These are phyloP conservation scores for Xyrauchen texanus DNA, from an alignment of 2,113 vertebrate species.

Conservation along the genomic window DNA sequence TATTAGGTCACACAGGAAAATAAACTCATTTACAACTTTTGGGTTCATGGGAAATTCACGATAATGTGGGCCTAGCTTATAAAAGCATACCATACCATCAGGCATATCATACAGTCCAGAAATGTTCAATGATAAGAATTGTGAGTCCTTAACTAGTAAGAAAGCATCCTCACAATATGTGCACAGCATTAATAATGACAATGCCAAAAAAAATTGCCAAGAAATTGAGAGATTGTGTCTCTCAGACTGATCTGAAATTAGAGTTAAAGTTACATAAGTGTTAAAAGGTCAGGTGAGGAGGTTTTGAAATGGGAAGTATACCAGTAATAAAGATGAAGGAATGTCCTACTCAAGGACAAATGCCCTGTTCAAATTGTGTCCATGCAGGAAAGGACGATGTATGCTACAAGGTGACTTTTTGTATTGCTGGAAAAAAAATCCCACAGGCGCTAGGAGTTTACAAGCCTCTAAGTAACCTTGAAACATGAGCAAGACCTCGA, in stretches of 20 bases:
- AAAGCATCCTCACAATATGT: not conserved
- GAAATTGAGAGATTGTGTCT: not conserved
- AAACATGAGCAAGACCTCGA: constrained; percentile 31
- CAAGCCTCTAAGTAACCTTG: constrained; percentile 45
- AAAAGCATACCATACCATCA: not conserved
- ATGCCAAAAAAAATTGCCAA: not conserved
- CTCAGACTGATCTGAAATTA: not conserved
- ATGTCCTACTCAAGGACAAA: constrained; percentile 7
- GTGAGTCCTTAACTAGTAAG: not conserved
- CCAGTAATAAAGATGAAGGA: no score
- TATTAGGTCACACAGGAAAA: not conserved
- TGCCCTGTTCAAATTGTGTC: constrained; percentile 5
- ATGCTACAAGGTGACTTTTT: constrained; percentile 55
- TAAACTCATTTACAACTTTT: constrained; percentile 2
- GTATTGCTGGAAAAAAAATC: constrained; percentile 42
- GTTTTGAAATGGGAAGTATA: constrained; percentile 1
- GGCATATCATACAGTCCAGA: not conserved
- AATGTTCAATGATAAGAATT: not conserved
- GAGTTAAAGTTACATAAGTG: constrained; percentile 1
- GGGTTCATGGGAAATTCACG: not conserved
- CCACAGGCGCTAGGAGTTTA: constrained; percentile 46
- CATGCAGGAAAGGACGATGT: constrained; percentile 30
- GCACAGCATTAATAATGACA: not conserved
- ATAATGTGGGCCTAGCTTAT: not conserved
- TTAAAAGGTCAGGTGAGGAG: not conserved